phyloP scores from a whole-genome alignment of 92 coral and sea anemone species.

The Blastomussa wellsi region DNA sequence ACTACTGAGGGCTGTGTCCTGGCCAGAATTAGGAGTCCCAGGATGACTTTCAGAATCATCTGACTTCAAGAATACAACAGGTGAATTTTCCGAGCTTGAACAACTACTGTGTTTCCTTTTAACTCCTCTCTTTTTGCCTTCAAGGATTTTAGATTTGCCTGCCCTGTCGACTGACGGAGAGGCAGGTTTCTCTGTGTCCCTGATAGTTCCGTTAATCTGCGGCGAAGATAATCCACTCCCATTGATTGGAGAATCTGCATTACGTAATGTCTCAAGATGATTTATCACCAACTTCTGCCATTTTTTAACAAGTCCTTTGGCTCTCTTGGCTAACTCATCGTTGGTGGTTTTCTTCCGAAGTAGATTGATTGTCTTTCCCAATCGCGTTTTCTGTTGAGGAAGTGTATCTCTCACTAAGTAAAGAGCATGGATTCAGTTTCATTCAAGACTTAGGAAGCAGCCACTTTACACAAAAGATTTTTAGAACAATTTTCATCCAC shows the following conservation, averaged over 20 bases:
- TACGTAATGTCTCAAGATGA: conserved; percentile 86
- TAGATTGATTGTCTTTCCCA: conserved; percentile 94
- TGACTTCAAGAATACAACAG: conserved; percentile 55
- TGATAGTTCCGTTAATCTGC: conserved; percentile 82
- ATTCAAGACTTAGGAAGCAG: background rate
- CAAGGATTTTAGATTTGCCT: conserved; percentile 68
- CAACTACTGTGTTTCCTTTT: conserved; percentile 82
- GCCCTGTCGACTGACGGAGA: conserved; percentile 64
- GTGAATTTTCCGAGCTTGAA: conserved; percentile 78
- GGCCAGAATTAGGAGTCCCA: conserved; percentile 57
- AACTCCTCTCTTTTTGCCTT: conserved; percentile 74
- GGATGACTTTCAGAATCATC: conserved; percentile 64
- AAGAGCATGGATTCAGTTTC: background rate
- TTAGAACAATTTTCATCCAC: too few relatives aligned
- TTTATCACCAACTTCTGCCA: conserved; percentile 96
- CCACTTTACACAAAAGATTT: background rate
- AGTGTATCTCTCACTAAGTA: background rate
- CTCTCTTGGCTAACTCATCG: conserved; percentile 90
- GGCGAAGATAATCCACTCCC: conserved; percentile 89
- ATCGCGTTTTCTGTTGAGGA: conserved; percentile 86
- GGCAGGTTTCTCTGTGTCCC: conserved; percentile 66
- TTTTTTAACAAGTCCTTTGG: conserved; percentile 94
- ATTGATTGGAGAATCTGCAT: conserved; percentile 88
- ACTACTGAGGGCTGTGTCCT: conserved; percentile 11
- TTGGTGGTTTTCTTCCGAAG: conserved; percentile 92